Percentiles rank a stretch among this genome's conserved stretches.
These are phyloP conservation scores for Acrossocheilus fasciatus DNA, from an alignment of 2,797 vertebrate species.

Conservation along the genomic window DNA sequence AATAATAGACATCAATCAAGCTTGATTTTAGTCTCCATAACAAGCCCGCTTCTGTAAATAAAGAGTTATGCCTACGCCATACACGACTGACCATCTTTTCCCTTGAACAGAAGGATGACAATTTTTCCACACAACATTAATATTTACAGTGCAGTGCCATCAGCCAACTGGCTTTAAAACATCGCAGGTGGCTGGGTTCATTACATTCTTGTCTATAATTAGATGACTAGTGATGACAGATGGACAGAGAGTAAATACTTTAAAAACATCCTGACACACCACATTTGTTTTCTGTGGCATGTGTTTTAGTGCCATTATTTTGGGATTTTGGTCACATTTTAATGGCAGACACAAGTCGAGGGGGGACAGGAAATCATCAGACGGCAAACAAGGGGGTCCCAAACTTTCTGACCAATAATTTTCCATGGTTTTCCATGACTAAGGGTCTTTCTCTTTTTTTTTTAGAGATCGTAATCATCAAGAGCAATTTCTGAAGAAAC, in stretches of 20 bases:
- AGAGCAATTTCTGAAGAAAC: background rate
- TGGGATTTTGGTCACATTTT: conserved; percentile 4
- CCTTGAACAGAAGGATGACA: background rate
- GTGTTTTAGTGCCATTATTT: conserved; percentile 35
- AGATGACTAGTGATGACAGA: conserved; percentile 49
- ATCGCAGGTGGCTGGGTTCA: conserved; percentile 44
- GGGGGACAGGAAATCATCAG: background rate
- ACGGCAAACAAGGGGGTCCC: background rate
- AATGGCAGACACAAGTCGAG: background rate
- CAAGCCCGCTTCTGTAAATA: background rate
- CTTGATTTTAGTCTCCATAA: background rate
- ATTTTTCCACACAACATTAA: conserved; percentile 40
- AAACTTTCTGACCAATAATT: background rate
- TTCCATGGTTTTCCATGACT: background rate
- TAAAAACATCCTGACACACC: conserved; percentile 25
- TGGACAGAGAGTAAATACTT: conserved; percentile 47
- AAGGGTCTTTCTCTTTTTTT: background rate
- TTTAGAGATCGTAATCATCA: background rate
- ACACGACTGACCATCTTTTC: conserved; percentile 2
- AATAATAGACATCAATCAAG: background rate
- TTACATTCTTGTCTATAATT: conserved; percentile 54
- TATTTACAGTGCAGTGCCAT: conserved; percentile 23
- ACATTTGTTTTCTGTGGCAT: background rate
- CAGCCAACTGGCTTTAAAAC: conserved; percentile 39
- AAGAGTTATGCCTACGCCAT: background rate